Base-by-base conservation (phyloP, 2,797 vertebrate species). In the Fistularia tabacaria region DNA sequence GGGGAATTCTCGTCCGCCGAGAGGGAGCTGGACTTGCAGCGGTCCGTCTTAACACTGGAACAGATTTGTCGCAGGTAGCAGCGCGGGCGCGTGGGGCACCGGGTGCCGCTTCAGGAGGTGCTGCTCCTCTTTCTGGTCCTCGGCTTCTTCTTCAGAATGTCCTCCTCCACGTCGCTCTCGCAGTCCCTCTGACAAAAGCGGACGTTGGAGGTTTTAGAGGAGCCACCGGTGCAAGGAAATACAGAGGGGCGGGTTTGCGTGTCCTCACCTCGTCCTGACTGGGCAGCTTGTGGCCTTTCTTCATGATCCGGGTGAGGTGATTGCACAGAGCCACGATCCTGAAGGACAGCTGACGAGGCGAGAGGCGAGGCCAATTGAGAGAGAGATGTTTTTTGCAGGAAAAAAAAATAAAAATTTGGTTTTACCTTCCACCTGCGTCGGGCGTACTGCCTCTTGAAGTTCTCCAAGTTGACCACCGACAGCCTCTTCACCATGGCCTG, bases 351-450 rank as follows among this genome's bases (percentile, higher is more conserved):
- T 98, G 79, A 65, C 0, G 7, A 64, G 86, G 6, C 67, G 50
- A 64, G 42, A 59, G 11, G 14, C 10, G 14, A 54, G 45, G 45
- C 44, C 13, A 50, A 14, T 8, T 3, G 7, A 51, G 8, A 56
- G 7, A 1, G 0, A 39, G 9, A 6, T 51, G 42, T 47, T 9
- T 6, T 25, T 46, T 1, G n/a, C 13, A 37, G 9, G 7, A 42
- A 46, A 12, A 36, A 3, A 40, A n/a, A 1, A 0, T 7, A 9
- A n/a, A 10, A 7, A 14, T 36, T 9, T 12, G 11, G 25, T 3
- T 60, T 60, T 85, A 99, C 96, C 94, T 96, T 97, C 96, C 97
- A 98, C 36, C 94, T 84, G 55, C 95, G 92, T 45, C 95, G 85
- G 64, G 92, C 93, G 0, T 98, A 95, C 40, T 95, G 94, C 76